Evolutionary conservation across 2,113 vertebrate species (phyloP).

Genomic region (Elaphurus davidianus): DNA sequence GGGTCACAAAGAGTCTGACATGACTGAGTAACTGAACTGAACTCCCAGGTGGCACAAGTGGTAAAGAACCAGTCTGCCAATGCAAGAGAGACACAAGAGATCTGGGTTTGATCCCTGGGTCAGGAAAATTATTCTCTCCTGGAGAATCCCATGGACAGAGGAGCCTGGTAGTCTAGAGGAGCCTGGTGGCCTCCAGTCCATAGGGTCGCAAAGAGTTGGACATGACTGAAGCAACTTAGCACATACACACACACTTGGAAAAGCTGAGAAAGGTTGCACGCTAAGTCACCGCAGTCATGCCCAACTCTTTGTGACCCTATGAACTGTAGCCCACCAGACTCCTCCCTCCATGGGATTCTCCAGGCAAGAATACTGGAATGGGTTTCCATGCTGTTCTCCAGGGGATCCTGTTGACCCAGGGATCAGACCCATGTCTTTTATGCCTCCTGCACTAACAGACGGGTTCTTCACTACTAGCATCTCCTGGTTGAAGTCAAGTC

Average conservation of each 20-base stretch:
- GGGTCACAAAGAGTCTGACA: not conserved
- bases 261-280: not conserved
- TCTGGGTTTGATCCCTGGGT: not conserved
- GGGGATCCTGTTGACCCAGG: not conserved
- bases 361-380: not conserved
- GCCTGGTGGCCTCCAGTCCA: not conserved
- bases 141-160: not conserved
- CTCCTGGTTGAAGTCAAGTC: not conserved
- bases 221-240: not conserved
- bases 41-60: not conserved
- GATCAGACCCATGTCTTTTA: not conserved
- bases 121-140: not conserved
- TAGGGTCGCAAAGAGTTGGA: not conserved
- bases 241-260: fast-evolving
- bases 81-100: not conserved
- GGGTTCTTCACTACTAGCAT: not conserved
- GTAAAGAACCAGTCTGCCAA: not conserved
- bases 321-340: not conserved
- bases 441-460: not conserved
- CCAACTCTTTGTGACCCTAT: not conserved
- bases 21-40: not conserved
- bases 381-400: not conserved
- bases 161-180: not conserved
- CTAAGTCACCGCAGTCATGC: not conserved
- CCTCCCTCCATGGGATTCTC: not conserved